Evolutionary conservation across 1,140 invertebrate species (phyloP).

Genomic region (Brachionus koreanus): DNA sequence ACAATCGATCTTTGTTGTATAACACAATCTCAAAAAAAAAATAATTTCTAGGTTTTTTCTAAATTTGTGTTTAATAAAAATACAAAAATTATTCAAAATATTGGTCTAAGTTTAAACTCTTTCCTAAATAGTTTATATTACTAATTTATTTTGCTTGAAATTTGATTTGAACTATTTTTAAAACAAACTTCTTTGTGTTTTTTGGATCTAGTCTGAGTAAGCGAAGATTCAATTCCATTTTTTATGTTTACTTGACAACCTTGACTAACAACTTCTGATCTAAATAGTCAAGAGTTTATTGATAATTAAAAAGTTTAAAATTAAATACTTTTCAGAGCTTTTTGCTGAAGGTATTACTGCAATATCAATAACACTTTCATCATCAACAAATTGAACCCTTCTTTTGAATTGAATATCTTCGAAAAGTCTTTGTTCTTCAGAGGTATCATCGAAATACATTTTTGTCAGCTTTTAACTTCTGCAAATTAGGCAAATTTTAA

Average conservation of each 20-base stretch:
- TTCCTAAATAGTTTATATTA: too few species aligned
- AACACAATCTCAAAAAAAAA: too few species aligned
- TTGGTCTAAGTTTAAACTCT: too few species aligned
- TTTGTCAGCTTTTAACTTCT: background rate
- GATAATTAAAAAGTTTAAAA: background rate
- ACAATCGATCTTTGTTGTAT: too few species aligned
- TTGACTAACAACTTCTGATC: background rate
- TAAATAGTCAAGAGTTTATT: background rate
- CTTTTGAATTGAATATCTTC: constrained; percentile 43
- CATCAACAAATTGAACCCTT: constrained; percentile 26
- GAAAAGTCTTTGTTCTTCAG: constrained; percentile 12
- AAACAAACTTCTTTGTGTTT: constrained; percentile 22
- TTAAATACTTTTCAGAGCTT: background rate
- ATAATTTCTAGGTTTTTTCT: too few species aligned
- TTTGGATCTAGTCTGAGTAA: constrained; percentile 40
- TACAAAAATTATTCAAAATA: too few species aligned
- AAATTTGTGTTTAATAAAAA: too few species aligned
- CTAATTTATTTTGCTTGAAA: background rate
- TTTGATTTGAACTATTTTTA: background rate
- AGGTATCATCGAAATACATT: constrained; percentile 42
- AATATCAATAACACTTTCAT: background rate
- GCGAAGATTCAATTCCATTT: background rate
- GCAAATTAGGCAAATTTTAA: background rate
- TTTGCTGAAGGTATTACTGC: background rate
- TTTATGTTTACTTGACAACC: constrained; percentile 38